Conservation (phyloP, 2,113 vertebrate genomes). For the Odocoileus hemionus region DNA sequence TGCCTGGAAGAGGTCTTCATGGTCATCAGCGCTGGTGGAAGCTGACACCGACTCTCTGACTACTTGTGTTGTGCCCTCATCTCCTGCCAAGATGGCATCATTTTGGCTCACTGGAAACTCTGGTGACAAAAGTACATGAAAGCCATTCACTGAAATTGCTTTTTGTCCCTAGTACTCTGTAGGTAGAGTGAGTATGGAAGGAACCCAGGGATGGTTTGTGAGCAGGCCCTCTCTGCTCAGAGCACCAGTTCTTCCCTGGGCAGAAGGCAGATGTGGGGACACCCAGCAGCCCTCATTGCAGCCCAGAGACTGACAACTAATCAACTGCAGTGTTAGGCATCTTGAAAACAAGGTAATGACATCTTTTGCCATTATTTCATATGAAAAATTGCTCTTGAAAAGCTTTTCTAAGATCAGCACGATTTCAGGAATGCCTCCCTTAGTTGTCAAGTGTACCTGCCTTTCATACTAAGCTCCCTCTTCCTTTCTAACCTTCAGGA, state of each 20-base stretch:
- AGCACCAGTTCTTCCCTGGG: not conserved
- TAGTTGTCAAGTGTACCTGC: not conserved
- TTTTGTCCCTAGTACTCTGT: accelerated
- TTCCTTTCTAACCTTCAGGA: not conserved
- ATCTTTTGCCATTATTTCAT: not conserved
- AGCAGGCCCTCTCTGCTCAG: not conserved
- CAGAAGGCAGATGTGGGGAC: not conserved
- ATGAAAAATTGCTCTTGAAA: not conserved
- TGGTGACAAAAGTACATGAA: not conserved
- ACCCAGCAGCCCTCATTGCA: not conserved
- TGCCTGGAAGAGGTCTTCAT: not conserved
- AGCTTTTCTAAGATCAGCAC: not conserved
- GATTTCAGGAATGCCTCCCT: not conserved
- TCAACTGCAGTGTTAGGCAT: not conserved
- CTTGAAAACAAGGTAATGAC: not conserved
- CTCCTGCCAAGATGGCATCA: not conserved
- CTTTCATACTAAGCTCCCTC: not conserved
- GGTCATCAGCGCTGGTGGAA: not conserved
- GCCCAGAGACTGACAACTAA: not conserved
- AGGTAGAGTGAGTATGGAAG: not conserved
- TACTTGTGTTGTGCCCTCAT: not conserved
- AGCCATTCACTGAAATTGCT: not conserved
- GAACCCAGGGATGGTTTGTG: not conserved
- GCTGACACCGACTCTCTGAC: not conserved
- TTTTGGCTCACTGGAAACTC: not conserved